Percentiles rank a stretch among this genome's conserved stretches.
Evolutionary conservation across 2,113 vertebrate genomes (phyloP).

Genomic region (Triplophysa dalaica): DNA sequence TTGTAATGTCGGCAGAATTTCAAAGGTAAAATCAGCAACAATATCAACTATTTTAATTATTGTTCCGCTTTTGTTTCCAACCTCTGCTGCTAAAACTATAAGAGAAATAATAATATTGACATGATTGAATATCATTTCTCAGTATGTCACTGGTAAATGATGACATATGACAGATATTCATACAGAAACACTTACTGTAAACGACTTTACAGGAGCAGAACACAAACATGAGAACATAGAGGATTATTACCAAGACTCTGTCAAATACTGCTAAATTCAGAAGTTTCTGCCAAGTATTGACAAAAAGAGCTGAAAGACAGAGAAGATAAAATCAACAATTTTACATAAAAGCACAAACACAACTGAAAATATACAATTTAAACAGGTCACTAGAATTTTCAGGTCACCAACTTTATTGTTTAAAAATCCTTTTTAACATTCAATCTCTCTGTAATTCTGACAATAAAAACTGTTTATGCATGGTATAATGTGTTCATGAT

Average conservation of each 20-base stretch:
- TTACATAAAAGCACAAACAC: not conserved
- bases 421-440: too few species aligned
- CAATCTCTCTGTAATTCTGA: not conserved
- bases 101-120: not conserved
- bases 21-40: not conserved
- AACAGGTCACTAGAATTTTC: too few species aligned
- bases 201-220: not conserved
- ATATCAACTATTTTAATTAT: not conserved
- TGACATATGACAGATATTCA: not conserved
- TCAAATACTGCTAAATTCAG: not conserved
- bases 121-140: not conserved
- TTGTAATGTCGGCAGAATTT: conserved; percentile 6
- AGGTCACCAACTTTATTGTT: too few species aligned
- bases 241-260: not conserved
- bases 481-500: not conserved
- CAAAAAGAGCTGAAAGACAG: not conserved
- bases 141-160: not conserved
- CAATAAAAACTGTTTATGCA: not conserved
- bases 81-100: not conserved
- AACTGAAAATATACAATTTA: not conserved
- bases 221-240: not conserved
- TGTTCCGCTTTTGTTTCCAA: not conserved
- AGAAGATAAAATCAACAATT: not conserved
- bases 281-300: not conserved
- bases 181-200: not conserved